Evolutionary conservation across 2,113 vertebrate species (phyloP).

Genomic region (Ia io): DNA sequence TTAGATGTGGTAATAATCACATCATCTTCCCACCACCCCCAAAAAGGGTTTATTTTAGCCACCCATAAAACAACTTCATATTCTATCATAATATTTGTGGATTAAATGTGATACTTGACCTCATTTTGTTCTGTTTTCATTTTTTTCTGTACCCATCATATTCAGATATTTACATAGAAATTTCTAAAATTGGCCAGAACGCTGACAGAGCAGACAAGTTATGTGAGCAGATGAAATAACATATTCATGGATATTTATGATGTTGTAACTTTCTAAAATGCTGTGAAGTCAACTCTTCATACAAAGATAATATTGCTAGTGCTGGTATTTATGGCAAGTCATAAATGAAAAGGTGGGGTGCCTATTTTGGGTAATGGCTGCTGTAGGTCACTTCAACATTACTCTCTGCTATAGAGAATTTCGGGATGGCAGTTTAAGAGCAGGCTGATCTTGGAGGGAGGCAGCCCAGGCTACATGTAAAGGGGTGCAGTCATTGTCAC

Average conservation of each 20-base stretch:
- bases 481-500: not conserved
- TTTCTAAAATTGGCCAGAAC: slow-evolving; percentile 55
- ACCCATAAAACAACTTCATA: slow-evolving; percentile 72
- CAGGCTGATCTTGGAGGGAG: not conserved
- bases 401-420: not conserved
- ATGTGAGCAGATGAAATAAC: slow-evolving; percentile 28
- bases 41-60: slow-evolving; percentile 60
- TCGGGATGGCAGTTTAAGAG: not conserved
- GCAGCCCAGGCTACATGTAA: not conserved
- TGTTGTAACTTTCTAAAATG: not conserved
- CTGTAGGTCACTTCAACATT: not conserved
- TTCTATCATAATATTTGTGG: slow-evolving; percentile 75
- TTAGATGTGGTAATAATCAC: slow-evolving; percentile 65
- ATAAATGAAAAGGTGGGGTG: not conserved
- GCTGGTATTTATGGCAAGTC: not conserved
- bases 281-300: not conserved
- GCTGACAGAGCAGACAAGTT: not conserved
- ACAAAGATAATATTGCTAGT: not conserved
- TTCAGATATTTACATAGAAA: slow-evolving; percentile 43
- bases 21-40: slow-evolving; percentile 35
- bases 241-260: slow-evolving; percentile 38
- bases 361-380: slow-evolving; percentile 26
- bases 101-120: slow-evolving; percentile 77
- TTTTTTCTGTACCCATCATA: slow-evolving; percentile 34
- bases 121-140: slow-evolving; percentile 49